Evolutionary conservation across 2,888 invertebrate genomes (phyloP).

Genomic region (Galeruca laticollis): DNA sequence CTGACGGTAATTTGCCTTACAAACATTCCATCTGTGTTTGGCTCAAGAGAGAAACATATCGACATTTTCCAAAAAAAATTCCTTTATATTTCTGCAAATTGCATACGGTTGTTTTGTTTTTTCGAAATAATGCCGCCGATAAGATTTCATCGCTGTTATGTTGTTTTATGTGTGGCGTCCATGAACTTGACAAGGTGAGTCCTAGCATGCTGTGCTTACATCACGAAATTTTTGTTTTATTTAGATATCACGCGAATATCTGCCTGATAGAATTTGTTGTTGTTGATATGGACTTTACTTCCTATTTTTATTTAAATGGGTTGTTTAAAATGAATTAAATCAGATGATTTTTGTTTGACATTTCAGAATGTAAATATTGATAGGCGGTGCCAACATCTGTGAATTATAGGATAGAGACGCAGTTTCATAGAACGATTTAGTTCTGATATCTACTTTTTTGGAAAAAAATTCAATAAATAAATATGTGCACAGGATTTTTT

Average conservation of each 20-base stretch:
- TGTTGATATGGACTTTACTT: conserved; percentile 3
- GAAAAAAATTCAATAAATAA: too few species aligned
- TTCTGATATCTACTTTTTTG: background rate
- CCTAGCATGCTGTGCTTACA: conserved; percentile 26
- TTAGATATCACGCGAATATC: conserved; percentile 23
- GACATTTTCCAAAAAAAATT: conserved; percentile 5
- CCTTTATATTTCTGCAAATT: conserved; percentile 1
- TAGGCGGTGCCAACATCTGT: background rate
- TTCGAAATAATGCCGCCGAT: conserved; percentile 22
- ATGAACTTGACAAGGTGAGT: conserved; percentile 53
- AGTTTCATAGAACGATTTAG: background rate
- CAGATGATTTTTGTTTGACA: conserved; percentile 11
- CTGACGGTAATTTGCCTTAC: conserved; percentile 53
- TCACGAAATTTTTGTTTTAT: conserved; percentile 35
- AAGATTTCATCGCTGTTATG: conserved; percentile 23
- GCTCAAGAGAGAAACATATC: conserved; percentile 21
- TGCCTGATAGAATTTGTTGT: background rate
- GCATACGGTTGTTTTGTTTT: conserved; percentile 10
- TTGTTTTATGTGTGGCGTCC: conserved; percentile 42
- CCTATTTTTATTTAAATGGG: background rate
- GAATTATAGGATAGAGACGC: background rate
- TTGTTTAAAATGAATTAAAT: background rate
- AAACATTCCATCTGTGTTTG: conserved; percentile 51
- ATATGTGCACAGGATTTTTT: too few species aligned
- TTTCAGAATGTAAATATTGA: conserved; percentile 1